These are phyloP conservation scores for Hirtodrosophila histrioides DNA, from an alignment of 2,888 invertebrate species.

Conservation along the genomic window DNA sequence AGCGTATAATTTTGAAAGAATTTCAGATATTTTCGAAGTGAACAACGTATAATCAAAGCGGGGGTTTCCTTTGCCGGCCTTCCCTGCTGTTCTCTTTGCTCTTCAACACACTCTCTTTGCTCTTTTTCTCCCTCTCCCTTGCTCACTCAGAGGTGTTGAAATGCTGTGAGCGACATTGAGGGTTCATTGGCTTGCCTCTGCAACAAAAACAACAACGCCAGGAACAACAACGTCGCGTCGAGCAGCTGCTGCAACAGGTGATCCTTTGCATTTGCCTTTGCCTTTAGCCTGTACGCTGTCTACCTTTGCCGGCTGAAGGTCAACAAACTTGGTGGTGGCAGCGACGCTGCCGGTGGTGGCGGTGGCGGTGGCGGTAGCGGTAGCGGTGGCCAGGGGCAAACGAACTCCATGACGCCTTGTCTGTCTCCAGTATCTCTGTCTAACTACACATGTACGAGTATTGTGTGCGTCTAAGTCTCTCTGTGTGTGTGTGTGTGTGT, in stretches of 20 bases:
- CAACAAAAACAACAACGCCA: constrained; percentile 12
- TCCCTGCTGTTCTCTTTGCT: constrained; percentile 1
- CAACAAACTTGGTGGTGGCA: constrained; percentile 74
- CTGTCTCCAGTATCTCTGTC: constrained; percentile 2
- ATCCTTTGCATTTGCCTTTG: constrained; percentile 58
- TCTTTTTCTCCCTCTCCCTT: background rate
- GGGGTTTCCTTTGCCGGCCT: constrained; percentile 37
- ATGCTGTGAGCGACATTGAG: constrained; percentile 37
- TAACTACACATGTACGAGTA: constrained; percentile 2
- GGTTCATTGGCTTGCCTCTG: constrained; percentile 43
- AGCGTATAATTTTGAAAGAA: constrained; percentile 11
- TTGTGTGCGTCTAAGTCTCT: too few species aligned
- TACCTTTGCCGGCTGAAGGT: constrained; percentile 68
- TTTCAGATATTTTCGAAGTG: constrained; percentile 15
- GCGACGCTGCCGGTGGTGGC: constrained; percentile 38
- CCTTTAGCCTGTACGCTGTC: constrained; percentile 12
- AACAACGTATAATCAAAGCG: constrained; percentile 41
- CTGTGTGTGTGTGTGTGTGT: constrained; percentile 11
- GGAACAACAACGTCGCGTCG: constrained; percentile 29
- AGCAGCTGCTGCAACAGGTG: constrained; percentile 79
- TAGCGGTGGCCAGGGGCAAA: constrained; percentile 52
- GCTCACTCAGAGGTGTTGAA: constrained; percentile 16
- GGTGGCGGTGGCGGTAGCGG: constrained; percentile 15
- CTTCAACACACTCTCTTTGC: background rate
- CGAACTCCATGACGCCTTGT: constrained; percentile 49